phyloP scores from a whole-genome alignment of 2,888 invertebrate genomes.

The Ashinkailepas kermadecensis region DNA sequence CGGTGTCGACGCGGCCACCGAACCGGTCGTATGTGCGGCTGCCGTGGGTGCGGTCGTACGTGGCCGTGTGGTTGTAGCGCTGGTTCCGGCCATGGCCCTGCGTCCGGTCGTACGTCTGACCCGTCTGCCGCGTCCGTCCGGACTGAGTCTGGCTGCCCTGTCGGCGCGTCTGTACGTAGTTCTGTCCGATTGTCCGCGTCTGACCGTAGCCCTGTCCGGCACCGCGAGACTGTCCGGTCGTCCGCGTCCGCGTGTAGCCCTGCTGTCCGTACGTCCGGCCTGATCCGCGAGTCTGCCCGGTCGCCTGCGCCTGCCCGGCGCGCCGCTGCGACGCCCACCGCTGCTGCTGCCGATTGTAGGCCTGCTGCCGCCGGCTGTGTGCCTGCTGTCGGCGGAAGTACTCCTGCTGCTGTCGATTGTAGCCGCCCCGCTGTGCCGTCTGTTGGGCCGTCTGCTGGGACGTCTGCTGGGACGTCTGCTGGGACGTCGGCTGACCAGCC shows the following conservation, averaged over 20 bases:
- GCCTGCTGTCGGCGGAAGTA: not conserved
- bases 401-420: not conserved
- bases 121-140: not conserved
- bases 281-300: not conserved
- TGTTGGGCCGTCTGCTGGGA: too few relatives aligned
- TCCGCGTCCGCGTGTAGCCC: too few relatives aligned
- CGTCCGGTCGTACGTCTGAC: not conserved
- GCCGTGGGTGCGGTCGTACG: conserved; percentile 23
- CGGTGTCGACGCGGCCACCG: not conserved
- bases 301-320: not conserved
- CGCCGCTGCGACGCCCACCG: too few relatives aligned
- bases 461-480: too few relatives aligned
- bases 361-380: not conserved
- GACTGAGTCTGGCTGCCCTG: not conserved
- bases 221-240: not conserved
- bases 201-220: too few relatives aligned
- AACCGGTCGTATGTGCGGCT: conserved; percentile 6
- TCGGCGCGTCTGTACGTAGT: not conserved
- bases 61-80: conserved; percentile 24
- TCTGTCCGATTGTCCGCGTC: too few relatives aligned
- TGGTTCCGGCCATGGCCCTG: conserved; percentile 24
- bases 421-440: not conserved
- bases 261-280: not conserved
- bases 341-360: conserved; percentile 13
- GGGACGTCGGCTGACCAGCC: too few relatives aligned